These are phyloP conservation scores for Conopomorpha cramerella DNA, from an alignment of 1,140 invertebrate species.

Conservation along the genomic window DNA sequence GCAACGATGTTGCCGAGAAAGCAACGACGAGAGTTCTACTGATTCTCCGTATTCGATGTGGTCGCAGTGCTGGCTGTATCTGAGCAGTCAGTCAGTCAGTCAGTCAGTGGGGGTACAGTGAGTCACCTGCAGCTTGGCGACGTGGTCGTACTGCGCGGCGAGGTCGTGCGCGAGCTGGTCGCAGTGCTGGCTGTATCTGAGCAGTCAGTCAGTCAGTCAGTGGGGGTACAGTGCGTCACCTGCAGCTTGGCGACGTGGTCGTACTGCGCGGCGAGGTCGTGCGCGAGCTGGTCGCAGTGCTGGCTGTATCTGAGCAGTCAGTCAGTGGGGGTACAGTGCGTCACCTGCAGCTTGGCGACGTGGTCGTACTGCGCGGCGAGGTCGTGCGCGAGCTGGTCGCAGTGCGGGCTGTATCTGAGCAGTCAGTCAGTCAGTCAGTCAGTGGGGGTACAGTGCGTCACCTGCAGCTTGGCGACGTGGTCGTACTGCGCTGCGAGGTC, in stretches of 20 bases:
- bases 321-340: too few species aligned
- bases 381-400: conserved; percentile 22
- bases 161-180: conserved; percentile 78
- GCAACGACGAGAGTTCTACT: too few species aligned
- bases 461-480: conserved; percentile 80
- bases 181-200: conserved; percentile 71
- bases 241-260: conserved; percentile 72
- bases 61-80: conserved; percentile 21
- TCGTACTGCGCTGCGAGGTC: conserved; percentile 59
- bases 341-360: conserved; percentile 81
- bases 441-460: too few species aligned
- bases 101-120: too few species aligned
- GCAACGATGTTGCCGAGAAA: too few species aligned
- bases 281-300: conserved; percentile 59
- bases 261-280: conserved; percentile 71
- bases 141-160: conserved; percentile 78
- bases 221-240: too few species aligned
- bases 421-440: too few species aligned
- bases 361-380: conserved; percentile 63
- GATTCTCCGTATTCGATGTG: conserved; percentile 25
- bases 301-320: too few species aligned
- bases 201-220: too few species aligned
- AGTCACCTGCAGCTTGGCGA: conserved; percentile 68
- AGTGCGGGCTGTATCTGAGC: conserved; percentile 26
- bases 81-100: too few species aligned